phyloP scores from a whole-genome alignment of 2,113 vertebrate genomes.

The Dipodomys stephensi region DNA sequence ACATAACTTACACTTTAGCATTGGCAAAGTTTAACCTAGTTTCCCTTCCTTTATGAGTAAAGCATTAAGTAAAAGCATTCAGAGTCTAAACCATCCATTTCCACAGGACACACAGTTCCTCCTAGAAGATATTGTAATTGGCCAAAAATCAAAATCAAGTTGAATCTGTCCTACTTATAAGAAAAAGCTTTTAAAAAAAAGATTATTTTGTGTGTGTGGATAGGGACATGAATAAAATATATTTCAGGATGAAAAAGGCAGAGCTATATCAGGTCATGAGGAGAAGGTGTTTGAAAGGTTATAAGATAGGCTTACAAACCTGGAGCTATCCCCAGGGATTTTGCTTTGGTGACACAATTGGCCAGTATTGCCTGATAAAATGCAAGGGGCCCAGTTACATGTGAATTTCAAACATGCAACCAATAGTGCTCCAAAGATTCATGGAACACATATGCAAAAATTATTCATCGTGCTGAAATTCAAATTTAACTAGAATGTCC shows the following conservation, averaged over 20 bases:
- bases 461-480: constrained; percentile 28
- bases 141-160: not conserved
- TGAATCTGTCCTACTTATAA: not conserved
- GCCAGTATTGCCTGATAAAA: not conserved
- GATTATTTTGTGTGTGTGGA: not conserved
- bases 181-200: not conserved
- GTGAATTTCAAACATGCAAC: not conserved
- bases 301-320: not conserved
- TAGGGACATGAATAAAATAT: not conserved
- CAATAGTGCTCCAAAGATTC: constrained; percentile 5
- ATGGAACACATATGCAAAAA: not conserved
- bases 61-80: not conserved
- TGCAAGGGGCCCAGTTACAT: not conserved
- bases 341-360: not conserved
- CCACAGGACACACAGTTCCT: not conserved
- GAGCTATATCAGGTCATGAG: not conserved
- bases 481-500: not conserved
- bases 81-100: not conserved
- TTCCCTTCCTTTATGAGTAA: not conserved
- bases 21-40: not conserved
- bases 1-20: no score
- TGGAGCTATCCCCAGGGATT: not conserved
- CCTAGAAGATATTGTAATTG: not conserved
- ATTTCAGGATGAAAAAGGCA: not conserved
- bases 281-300: not conserved